Conservation (phyloP, 2,888 invertebrate genomes). For the Phytoseiulus persimilis region DNA sequence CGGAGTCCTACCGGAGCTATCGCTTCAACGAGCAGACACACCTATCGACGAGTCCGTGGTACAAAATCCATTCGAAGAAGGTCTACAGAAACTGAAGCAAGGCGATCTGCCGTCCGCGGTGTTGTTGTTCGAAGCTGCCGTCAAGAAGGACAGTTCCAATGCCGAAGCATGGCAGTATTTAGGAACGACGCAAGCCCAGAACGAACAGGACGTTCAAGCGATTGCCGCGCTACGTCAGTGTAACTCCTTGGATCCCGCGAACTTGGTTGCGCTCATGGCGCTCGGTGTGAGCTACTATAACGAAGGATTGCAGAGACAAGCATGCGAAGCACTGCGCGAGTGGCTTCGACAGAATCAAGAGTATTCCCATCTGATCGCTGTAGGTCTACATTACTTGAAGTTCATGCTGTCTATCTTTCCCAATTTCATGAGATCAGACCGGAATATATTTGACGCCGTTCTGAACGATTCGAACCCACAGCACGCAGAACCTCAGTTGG, state of each 20-base stretch:
- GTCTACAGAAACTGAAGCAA: conserved; percentile 67
- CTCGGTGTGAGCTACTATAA: conserved; percentile 91
- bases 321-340: conserved; percentile 65
- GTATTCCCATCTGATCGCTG: conserved; percentile 62
- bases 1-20: conserved; percentile 9
- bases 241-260: conserved; percentile 66
- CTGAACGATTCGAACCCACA: background rate
- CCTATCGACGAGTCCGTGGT: background rate
- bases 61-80: conserved; percentile 64
- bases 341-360: conserved; percentile 66
- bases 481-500: background rate
- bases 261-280: conserved; percentile 74
- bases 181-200: conserved; percentile 89
- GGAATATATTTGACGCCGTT: no score
- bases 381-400: conserved; percentile 42
- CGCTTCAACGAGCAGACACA: conserved; percentile 8
- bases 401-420: no score
- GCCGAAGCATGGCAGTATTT: conserved; percentile 73
- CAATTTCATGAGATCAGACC: no score
- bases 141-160: conserved; percentile 67
- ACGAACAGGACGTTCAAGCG: conserved; percentile 88
- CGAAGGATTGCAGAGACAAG: conserved; percentile 83
- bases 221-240: conserved; percentile 74
- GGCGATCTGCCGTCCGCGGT: conserved; percentile 94
- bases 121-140: conserved; percentile 90